Evolutionary conservation across 2,888 invertebrate genomes (phyloP).

Genomic region (Limnephilus marmoratus): DNA sequence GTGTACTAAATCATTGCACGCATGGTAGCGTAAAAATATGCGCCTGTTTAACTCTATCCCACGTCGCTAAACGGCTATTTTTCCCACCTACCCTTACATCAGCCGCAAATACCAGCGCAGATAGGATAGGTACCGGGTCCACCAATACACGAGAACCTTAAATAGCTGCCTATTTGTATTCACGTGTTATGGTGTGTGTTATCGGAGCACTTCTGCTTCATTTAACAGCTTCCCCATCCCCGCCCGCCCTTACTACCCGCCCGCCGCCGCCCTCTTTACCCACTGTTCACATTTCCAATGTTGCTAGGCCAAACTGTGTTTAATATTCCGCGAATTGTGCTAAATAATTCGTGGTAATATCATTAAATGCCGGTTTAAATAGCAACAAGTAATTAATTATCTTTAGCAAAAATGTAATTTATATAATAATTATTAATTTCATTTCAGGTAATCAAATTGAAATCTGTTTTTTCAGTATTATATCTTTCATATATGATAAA

Average conservation of each 20-base stretch:
- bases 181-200: constrained; percentile 58
- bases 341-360: not conserved
- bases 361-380: not conserved
- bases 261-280: not conserved
- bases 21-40: constrained; percentile 54
- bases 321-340: not conserved
- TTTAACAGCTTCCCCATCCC: constrained; percentile 57
- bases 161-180: constrained; percentile 60
- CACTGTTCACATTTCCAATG: constrained; percentile 20
- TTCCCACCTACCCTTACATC: constrained; percentile 40
- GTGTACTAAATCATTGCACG: constrained; percentile 54
- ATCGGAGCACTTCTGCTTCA: constrained; percentile 64
- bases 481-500: no score
- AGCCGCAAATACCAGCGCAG: not conserved
- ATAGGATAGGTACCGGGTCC: not conserved
- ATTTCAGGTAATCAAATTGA: not conserved
- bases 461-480: not conserved
- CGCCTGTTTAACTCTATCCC: constrained; percentile 53
- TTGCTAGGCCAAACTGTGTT: constrained; percentile 13
- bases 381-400: not conserved
- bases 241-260: not conserved
- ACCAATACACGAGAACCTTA: constrained; percentile 33
- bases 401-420: not conserved
- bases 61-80: constrained; percentile 51
- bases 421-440: not conserved